These are phyloP conservation scores for Pantherophis vulpinus DNA, from an alignment of 2,797 vertebrate species.

Conservation along the genomic window DNA sequence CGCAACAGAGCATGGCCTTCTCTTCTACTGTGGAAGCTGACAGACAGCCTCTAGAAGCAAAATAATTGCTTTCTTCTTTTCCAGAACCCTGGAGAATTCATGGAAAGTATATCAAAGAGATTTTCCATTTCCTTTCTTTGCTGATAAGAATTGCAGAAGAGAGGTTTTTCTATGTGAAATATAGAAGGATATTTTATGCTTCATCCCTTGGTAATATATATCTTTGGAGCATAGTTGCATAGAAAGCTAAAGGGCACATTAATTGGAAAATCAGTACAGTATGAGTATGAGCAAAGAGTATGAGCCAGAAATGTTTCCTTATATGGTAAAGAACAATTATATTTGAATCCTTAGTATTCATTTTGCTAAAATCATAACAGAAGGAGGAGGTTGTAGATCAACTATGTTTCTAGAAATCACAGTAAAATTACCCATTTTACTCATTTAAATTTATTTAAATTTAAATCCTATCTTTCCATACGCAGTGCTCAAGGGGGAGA, in stretches of 20 bases:
- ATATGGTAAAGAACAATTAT: not conserved
- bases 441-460: not conserved
- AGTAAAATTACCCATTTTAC: not conserved
- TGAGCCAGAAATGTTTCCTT: not conserved
- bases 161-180: not conserved
- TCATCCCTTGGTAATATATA: not conserved
- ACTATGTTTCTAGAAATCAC: not conserved
- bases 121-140: not conserved
- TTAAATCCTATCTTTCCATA: not conserved
- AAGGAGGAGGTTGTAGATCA: not conserved
- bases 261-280: not conserved
- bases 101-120: not conserved
- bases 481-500: not conserved
- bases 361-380: not conserved
- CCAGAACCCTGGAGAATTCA: not conserved
- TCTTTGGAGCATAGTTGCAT: not conserved
- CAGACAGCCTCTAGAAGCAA: not conserved
- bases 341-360: not conserved
- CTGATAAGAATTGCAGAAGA: not conserved
- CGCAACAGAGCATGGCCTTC: not conserved
- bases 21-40: not conserved
- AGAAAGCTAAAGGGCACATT: not conserved
- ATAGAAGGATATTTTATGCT: not conserved
- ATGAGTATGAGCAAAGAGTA: not conserved
- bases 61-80: not conserved